Percentiles rank a stretch among this genome's conserved stretches.
phyloP scores from a whole-genome alignment of 2,113 vertebrate genomes.

The Hydrolagus affinis region DNA sequence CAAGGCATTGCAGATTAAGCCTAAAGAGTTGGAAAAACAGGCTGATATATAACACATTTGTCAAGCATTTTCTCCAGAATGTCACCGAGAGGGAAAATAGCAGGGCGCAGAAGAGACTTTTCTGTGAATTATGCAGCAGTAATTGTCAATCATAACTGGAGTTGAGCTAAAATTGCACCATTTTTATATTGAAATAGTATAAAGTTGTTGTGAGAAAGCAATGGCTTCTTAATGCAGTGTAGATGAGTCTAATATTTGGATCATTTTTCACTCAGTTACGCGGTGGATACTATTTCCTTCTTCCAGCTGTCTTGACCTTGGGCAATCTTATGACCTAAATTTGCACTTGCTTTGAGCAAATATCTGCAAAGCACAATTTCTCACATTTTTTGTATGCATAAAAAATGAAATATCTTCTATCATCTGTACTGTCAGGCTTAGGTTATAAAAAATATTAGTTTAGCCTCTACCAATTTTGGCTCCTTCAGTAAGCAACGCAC shows the following conservation, averaged over 20 bases:
- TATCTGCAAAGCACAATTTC: constrained; percentile 95
- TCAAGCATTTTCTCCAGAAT: constrained; percentile 74
- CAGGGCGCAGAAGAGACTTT: constrained; percentile 67
- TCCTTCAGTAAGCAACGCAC: constrained; percentile 91
- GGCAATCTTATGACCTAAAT: constrained; percentile 82
- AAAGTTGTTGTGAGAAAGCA: constrained; percentile 78
- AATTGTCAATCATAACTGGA: constrained; percentile 86
- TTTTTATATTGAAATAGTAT: constrained; percentile 81
- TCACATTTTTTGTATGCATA: constrained; percentile 99
- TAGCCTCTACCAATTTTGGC: constrained; percentile 82
- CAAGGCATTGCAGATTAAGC: constrained; percentile 69
- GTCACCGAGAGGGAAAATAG: constrained; percentile 79
- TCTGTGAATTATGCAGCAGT: constrained; percentile 79
- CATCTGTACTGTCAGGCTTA: constrained; percentile 97
- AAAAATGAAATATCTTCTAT: constrained; percentile 98
- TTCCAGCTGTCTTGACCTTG: constrained; percentile 73
- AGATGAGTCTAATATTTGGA: constrained; percentile 96
- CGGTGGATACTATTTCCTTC: constrained; percentile 69
- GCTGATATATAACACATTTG: constrained; percentile 88
- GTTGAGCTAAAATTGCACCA: constrained; percentile 67
- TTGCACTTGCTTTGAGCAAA: constrained; percentile 86
- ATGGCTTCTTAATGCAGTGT: constrained; percentile 71
- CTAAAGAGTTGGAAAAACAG: constrained; percentile 63
- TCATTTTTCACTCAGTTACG: constrained; percentile 91
- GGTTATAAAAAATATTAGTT: constrained; percentile 99